These are phyloP conservation scores for Junonia oenone DNA, from an alignment of 2,888 invertebrate genomes.

Conservation along the genomic window DNA sequence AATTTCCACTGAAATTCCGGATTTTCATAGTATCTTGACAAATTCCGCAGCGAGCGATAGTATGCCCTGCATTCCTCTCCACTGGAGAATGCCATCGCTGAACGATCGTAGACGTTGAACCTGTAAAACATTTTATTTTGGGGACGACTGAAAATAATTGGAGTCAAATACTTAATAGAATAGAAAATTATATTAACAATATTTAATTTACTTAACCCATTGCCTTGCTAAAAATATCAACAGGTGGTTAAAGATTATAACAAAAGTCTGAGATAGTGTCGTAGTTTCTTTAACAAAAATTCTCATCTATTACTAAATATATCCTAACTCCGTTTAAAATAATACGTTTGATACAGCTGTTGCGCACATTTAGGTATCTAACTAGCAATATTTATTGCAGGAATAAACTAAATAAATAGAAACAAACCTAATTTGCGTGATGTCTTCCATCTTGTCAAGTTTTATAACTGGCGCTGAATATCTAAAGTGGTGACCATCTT, in stretches of 20 bases:
- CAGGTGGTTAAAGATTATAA: no score
- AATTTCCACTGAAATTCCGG: conserved; percentile 77
- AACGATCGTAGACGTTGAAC: conserved; percentile 87
- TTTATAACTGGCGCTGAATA: conserved; percentile 80
- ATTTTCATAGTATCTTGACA: conserved; percentile 73
- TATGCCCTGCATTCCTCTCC: conserved; percentile 74
- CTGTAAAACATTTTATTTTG: conserved; percentile 43
- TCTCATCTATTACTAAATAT: no score
- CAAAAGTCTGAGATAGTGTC: no score
- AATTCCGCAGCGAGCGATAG: conserved; percentile 79
- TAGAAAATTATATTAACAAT: no score
- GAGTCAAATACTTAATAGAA: no score
- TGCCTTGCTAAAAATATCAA: no score
- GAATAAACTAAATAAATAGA: neutral
- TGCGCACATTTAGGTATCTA: no score
- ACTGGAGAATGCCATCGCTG: conserved; percentile 74
- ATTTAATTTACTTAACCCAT: no score
- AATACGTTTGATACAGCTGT: no score
- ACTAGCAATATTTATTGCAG: no score
- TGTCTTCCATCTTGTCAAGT: conserved; percentile 72
- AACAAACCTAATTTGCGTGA: conserved; percentile 82
- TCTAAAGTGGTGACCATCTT: conserved; percentile 79
- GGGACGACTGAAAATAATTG: neutral
- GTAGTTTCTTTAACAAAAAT: no score
- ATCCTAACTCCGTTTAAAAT: no score